A percentile compares a stretch with the other conserved stretches of the same genome.
Evolutionary conservation across 2,888 invertebrate genomes (phyloP).

Genomic region (Spisula subtruncata): DNA sequence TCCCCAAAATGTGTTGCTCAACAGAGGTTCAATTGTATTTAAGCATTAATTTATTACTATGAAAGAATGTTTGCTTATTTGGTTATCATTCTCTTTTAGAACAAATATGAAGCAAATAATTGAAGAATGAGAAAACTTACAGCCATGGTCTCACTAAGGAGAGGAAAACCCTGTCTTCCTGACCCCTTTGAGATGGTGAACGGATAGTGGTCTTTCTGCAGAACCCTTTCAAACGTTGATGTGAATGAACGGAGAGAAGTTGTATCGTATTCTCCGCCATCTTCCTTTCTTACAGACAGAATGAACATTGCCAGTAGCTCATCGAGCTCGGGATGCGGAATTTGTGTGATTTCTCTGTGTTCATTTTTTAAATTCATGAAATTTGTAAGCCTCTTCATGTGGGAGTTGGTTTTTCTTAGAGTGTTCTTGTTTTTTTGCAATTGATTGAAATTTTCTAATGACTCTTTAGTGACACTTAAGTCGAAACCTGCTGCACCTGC

Average conservation of each 20-base stretch:
- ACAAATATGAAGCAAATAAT: background rate
- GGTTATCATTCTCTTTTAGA: background rate
- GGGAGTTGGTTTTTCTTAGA: background rate
- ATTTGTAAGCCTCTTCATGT: background rate
- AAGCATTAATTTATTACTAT: no score
- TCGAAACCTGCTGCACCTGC: background rate
- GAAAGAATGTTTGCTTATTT: background rate
- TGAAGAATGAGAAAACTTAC: background rate
- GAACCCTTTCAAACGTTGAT: conserved; percentile 7
- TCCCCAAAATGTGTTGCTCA: no score
- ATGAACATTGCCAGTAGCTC: background rate
- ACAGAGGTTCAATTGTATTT: no score
- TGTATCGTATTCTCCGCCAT: conserved; percentile 4
- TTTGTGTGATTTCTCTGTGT: background rate
- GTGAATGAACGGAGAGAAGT: background rate
- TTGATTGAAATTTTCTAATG: background rate
- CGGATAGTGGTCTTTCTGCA: conserved; percentile 15
- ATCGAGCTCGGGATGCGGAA: background rate
- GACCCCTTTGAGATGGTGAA: conserved; percentile 20
- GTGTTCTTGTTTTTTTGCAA: conserved; percentile 28
- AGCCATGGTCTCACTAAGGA: background rate
- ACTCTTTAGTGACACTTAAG: background rate
- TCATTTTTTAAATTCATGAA: conserved; percentile 19
- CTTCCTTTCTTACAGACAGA: conserved; percentile 16
- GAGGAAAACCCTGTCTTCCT: conserved; percentile 26